A percentile compares a stretch with the other conserved stretches of the same genome.
phyloP scores from a whole-genome alignment of 2,113 vertebrate genomes.

The Chionodraco myersi region DNA sequence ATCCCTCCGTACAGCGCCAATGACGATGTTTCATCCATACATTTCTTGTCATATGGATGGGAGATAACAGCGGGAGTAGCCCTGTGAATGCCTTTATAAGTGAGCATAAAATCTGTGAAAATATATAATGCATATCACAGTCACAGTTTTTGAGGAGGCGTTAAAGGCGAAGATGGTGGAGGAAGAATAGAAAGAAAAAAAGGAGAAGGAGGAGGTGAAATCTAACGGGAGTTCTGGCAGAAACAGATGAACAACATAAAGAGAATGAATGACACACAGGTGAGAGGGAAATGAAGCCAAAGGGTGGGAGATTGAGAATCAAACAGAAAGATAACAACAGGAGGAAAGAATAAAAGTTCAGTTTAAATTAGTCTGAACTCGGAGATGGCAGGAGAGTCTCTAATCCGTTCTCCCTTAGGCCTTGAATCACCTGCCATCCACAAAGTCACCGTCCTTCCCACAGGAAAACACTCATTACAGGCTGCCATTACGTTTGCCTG shows the following conservation, averaged over 20 bases:
- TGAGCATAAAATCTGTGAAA: not conserved
- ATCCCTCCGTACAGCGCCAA: not conserved
- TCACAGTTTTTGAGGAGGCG: not conserved
- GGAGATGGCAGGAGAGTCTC: constrained; percentile 49
- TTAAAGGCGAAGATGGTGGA: not conserved
- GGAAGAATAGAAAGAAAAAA: not conserved
- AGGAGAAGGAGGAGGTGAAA: not conserved
- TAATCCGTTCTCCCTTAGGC: constrained; percentile 68
- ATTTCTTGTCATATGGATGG: not conserved
- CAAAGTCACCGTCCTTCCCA: constrained; percentile 79
- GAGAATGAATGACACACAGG: not conserved
- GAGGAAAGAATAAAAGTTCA: constrained; percentile 28
- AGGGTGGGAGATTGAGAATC: not conserved
- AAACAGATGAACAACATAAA: not conserved
- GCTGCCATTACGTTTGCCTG: constrained; percentile 75
- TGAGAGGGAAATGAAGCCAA: constrained; percentile 1
- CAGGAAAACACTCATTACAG: constrained; percentile 78
- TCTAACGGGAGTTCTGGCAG: not conserved
- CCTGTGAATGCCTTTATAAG: constrained; percentile 9
- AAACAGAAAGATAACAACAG: constrained; percentile 17
- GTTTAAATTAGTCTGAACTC: constrained; percentile 60
- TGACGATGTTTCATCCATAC: constrained; percentile 17
- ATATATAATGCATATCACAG: not conserved
- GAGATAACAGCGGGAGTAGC: not conserved
- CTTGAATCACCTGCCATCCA: constrained; percentile 77